Percentiles rank a stretch among this genome's conserved stretches.
Evolutionary conservation across 2,888 invertebrate species (phyloP).

Genomic region (Deilephila elpenor): DNA sequence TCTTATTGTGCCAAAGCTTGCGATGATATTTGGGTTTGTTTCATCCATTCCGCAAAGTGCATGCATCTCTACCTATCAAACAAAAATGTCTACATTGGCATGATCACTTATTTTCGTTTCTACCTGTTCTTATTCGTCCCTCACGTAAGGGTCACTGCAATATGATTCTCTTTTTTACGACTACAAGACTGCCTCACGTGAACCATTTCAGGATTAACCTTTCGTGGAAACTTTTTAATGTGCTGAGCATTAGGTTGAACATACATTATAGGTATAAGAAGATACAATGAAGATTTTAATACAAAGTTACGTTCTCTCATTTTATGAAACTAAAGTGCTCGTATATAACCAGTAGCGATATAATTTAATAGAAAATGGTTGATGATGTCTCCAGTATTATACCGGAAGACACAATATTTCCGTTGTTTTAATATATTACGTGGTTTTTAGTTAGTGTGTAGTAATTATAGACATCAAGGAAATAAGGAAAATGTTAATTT

Average conservation of each 20-base stretch:
- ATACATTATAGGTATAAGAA: too few relatives aligned
- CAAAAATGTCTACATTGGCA: too few relatives aligned
- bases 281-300: neutral
- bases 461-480: neutral
- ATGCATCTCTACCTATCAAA: too few relatives aligned
- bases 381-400: neutral
- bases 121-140: too few relatives aligned
- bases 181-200: too few relatives aligned
- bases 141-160: too few relatives aligned
- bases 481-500: neutral
- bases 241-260: too few relatives aligned
- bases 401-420: neutral
- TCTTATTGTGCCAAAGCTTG: neutral
- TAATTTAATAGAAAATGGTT: conserved; percentile 2
- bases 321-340: neutral
- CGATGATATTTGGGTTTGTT: neutral
- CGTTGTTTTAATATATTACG: conserved; percentile 2
- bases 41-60: too few relatives aligned
- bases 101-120: too few relatives aligned
- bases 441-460: neutral
- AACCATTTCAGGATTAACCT: too few relatives aligned
- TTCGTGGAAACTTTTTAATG: too few relatives aligned
- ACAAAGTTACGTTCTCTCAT: neutral
- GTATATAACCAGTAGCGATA: neutral
- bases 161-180: too few relatives aligned